These are phyloP conservation scores for Heptranchias perlo DNA, from an alignment of 2,113 vertebrate genomes.

Conservation along the genomic window DNA sequence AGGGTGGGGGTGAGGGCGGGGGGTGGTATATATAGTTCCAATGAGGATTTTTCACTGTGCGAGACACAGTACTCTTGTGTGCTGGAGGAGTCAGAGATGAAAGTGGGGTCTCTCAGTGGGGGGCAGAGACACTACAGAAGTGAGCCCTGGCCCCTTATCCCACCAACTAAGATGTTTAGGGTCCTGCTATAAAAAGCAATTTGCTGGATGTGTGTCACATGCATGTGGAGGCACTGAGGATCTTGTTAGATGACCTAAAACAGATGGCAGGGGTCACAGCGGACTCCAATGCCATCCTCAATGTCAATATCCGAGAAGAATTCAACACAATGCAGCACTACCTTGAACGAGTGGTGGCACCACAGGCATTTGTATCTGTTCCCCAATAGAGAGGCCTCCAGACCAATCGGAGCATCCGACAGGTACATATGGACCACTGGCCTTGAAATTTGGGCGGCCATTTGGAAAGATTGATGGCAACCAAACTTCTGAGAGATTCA, in stretches of 20 bases:
- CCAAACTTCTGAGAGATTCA: background rate
- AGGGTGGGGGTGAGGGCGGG: background rate
- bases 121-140: background rate
- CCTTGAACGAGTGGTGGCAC: background rate
- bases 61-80: background rate
- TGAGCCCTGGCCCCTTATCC: background rate
- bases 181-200: background rate
- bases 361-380: background rate
- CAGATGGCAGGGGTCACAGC: background rate
- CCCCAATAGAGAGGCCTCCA: background rate
- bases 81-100: background rate
- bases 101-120: background rate
- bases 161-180: background rate
- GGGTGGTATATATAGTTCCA: background rate
- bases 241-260: background rate
- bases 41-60: background rate
- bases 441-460: background rate
- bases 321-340: background rate
- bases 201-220: background rate
- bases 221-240: background rate
- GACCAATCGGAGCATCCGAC: background rate
- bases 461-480: background rate
- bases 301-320: background rate
- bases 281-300: background rate
- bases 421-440: background rate